phyloP scores from a whole-genome alignment of 2,113 vertebrate species.

The Meleagris gallopavo region DNA sequence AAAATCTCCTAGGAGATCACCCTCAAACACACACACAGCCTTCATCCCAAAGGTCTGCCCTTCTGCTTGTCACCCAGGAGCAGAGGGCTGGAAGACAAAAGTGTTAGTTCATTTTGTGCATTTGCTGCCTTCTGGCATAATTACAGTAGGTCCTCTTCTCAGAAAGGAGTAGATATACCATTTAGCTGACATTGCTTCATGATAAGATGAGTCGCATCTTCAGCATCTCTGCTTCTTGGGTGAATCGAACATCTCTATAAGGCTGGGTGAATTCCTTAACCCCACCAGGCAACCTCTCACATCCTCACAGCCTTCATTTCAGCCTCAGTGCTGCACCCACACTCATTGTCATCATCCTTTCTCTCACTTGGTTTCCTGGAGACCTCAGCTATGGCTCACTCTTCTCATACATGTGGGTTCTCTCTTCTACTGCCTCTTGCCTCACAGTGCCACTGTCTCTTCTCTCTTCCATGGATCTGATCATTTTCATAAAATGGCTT shows the following conservation, averaged over 20 bases:
- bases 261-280: not conserved
- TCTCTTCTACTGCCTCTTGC: not conserved
- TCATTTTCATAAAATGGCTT: too few species aligned
- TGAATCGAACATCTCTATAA: not conserved
- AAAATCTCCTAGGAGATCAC: conserved; percentile 46
- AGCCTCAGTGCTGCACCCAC: not conserved
- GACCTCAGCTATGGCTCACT: not conserved
- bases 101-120: not conserved
- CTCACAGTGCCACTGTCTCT: not conserved
- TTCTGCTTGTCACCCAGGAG: conserved; percentile 9
- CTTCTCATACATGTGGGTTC: not conserved
- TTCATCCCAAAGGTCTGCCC: conserved; percentile 31
- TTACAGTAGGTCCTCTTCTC: not conserved
- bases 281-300: not conserved
- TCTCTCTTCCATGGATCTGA: not conserved
- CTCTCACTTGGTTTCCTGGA: not conserved
- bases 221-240: not conserved
- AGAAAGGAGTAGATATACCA: not conserved
- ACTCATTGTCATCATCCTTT: not conserved
- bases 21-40: conserved; percentile 23
- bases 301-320: not conserved
- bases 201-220: not conserved
- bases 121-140: not conserved
- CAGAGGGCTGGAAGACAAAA: not conserved
- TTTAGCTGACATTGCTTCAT: not conserved